A percentile compares a stretch with the other conserved stretches of the same genome.
Conservation (phyloP, 1,140 invertebrate species). For the Drosophila insularis region DNA sequence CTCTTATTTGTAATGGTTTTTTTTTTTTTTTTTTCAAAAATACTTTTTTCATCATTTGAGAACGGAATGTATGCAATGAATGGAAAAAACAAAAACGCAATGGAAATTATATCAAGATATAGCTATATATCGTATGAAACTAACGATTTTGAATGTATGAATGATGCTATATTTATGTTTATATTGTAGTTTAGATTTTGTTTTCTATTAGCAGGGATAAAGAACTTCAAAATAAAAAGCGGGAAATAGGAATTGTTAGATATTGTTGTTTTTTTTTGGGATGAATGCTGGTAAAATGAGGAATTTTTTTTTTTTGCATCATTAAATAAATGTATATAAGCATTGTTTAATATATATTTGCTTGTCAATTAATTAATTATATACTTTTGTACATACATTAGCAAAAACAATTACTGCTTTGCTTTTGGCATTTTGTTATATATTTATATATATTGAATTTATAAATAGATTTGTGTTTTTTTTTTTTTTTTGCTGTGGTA, state of each 20-base stretch:
- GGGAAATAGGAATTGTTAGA: too few species aligned
- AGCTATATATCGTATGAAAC: too few species aligned
- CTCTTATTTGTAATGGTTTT: too few species aligned
- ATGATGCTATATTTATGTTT: too few species aligned
- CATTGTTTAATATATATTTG: constrained; percentile 1
- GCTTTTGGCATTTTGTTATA: not conserved
- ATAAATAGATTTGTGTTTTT: not conserved
- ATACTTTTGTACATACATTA: constrained; percentile 4
- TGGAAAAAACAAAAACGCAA: not conserved
- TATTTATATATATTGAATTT: not conserved
- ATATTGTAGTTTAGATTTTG: too few species aligned
- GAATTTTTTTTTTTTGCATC: not conserved
- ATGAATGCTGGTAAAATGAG: not conserved
- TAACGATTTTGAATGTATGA: too few species aligned
- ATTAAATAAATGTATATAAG: constrained; percentile 7
- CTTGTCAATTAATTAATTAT: not conserved
- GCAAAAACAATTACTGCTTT: not conserved
- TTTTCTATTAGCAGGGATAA: too few species aligned
- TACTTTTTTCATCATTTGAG: not conserved
- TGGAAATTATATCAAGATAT: not conserved
- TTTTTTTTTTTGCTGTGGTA: not conserved
- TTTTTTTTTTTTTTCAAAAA: too few species aligned
- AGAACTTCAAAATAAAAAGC: too few species aligned
- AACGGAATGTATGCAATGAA: not conserved
- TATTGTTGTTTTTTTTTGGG: too few species aligned